Percentiles rank a stretch among this genome's conserved stretches.
Conservation (phyloP, 2,888 invertebrate species). For the Lucinisca nassula region DNA sequence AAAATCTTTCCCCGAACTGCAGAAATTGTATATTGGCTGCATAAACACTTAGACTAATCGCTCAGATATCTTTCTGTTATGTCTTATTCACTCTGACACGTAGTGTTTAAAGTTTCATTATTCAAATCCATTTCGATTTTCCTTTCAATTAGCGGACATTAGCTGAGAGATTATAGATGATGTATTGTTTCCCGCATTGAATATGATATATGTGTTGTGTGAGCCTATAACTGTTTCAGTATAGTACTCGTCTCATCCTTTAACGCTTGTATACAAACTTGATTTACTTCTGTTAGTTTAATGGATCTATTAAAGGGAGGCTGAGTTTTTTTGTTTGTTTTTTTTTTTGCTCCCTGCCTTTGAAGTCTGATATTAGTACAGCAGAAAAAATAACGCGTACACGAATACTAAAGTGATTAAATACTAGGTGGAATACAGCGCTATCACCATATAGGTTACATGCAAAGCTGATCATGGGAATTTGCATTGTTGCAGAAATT, state of each 20-base stretch:
- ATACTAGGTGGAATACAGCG: too few species aligned
- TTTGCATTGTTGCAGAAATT: too few species aligned
- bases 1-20: not conserved
- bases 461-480: too few species aligned
- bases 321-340: not conserved
- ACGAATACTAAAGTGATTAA: too few species aligned
- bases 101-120: constrained; percentile 14
- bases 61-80: not conserved
- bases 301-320: not conserved
- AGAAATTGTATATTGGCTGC: not conserved
- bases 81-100: constrained; percentile 15
- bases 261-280: not conserved
- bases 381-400: too few species aligned
- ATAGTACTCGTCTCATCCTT: not conserved
- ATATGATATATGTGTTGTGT: not conserved
- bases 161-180: not conserved
- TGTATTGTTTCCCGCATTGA: not conserved
- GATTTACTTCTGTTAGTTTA: constrained; percentile 1
- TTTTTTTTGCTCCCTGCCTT: too few species aligned
- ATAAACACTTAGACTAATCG: not conserved
- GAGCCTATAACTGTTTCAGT: not conserved
- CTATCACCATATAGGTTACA: too few species aligned
- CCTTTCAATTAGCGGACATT: constrained; percentile 16
- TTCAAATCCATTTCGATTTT: constrained; percentile 13
- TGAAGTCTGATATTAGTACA: too few species aligned